phyloP scores from a whole-genome alignment of 2,113 vertebrate species.

The Sylvia atricapilla region DNA sequence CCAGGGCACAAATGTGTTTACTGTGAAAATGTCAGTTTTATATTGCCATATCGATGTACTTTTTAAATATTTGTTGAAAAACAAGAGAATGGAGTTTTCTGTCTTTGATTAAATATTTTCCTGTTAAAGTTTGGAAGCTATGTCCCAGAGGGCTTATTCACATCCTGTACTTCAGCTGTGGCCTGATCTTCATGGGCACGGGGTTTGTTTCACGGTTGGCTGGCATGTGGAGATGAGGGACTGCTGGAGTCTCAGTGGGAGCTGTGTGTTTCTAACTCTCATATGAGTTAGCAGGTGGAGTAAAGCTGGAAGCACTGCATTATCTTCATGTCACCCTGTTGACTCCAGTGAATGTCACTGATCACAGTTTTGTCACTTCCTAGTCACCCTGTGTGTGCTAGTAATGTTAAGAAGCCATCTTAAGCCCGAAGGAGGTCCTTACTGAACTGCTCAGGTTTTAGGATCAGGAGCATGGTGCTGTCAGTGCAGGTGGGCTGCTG shows the following conservation, averaged over 20 bases:
- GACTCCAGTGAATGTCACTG: not conserved
- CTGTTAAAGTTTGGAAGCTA: not conserved
- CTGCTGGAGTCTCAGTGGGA: not conserved
- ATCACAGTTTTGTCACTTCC: not conserved
- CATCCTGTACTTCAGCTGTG: not conserved
- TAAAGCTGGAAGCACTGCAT: not conserved
- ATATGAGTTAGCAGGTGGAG: not conserved
- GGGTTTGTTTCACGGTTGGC: not conserved
- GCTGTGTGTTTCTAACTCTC: not conserved
- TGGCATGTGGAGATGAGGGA: not conserved
- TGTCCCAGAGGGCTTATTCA: not conserved
- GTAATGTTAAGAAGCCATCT: not conserved
- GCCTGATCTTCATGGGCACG: not conserved
- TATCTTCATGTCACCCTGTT: not conserved
- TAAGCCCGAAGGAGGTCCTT: not conserved
- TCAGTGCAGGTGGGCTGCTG: not conserved
- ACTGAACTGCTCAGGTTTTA: not conserved
- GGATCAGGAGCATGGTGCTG: not conserved
- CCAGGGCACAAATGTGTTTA: not conserved
- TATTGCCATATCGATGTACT: not conserved
- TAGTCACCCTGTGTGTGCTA: not conserved
- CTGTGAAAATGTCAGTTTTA: constrained; percentile 10
- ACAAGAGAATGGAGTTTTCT: not conserved
- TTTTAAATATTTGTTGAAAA: not conserved
- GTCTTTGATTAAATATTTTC: constrained; percentile 8